Conservation (phyloP, 2,888 invertebrate genomes). For the Allophyes oxyacanthae region DNA sequence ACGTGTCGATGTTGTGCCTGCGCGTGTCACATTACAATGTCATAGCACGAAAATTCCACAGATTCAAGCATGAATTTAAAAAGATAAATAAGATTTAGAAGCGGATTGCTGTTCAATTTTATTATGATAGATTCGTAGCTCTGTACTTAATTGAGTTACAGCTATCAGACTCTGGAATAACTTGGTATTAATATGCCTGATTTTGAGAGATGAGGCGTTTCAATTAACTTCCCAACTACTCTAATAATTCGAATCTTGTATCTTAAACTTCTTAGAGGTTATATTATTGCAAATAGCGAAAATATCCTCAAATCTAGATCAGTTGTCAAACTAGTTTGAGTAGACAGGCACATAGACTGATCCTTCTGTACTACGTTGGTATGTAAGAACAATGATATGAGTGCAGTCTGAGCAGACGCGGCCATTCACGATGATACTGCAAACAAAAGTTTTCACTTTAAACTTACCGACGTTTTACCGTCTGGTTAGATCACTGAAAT, state of each 20-base stretch:
- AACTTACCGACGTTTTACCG: conserved; percentile 41
- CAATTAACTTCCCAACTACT: conserved; percentile 12
- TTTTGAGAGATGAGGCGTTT: conserved; percentile 1
- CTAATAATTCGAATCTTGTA: conserved; percentile 9
- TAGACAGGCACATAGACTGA: conserved; percentile 32
- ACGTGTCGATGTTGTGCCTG: conserved; percentile 45
- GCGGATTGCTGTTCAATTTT: conserved; percentile 6
- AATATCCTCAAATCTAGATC: conserved; percentile 41
- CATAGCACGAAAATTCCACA: conserved; percentile 43
- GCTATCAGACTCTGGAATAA: conserved; percentile 13
- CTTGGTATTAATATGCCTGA: neutral
- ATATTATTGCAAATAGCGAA: conserved; percentile 24
- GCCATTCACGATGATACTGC: conserved; percentile 42
- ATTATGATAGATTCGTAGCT: conserved; percentile 25
- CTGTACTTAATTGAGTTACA: conserved; percentile 18
- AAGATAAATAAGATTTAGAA: conserved; percentile 7
- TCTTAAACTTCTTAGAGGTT: conserved; percentile 12
- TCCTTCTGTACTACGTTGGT: conserved; percentile 25
- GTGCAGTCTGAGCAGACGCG: conserved; percentile 38
- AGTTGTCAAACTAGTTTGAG: conserved; percentile 47
- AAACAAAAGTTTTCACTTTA: conserved; percentile 54
- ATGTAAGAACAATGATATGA: conserved; percentile 31
- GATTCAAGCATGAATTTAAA: conserved; percentile 4
- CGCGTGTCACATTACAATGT: conserved; percentile 51
- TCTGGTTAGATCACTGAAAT: conserved; percentile 47